Percentiles rank a stretch among this genome's conserved stretches.
These are phyloP conservation scores for Meloidogyne floridensis DNA, from an alignment of 1,140 invertebrate genomes.

Conservation along the genomic window DNA sequence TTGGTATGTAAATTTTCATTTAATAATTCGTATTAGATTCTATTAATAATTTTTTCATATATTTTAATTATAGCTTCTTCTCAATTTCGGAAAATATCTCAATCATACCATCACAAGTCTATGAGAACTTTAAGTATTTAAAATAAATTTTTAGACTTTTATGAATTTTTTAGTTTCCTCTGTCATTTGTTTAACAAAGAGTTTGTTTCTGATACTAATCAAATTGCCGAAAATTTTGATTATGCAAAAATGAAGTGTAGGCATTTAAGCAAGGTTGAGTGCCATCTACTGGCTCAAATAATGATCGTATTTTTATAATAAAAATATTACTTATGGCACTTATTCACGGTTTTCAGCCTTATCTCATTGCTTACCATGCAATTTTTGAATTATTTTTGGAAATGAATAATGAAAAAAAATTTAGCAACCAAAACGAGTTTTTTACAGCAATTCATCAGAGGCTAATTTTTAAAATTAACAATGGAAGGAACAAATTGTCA, in stretches of 20 bases:
- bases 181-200: neutral
- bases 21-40: neutral
- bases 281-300: conserved; percentile 1
- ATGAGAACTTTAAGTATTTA: conserved; percentile 7
- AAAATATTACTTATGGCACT: neutral
- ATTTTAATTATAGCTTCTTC: neutral
- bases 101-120: neutral
- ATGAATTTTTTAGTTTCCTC: neutral
- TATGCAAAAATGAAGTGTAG: neutral
- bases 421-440: neutral
- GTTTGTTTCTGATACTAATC: neutral
- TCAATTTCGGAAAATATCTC: neutral
- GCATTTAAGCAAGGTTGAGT: neutral
- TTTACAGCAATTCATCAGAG: neutral
- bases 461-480: neutral
- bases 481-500: neutral
- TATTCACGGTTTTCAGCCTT: conserved; percentile 15
- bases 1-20: neutral
- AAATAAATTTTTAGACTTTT: neutral
- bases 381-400: conserved; percentile 10
- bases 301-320: neutral
- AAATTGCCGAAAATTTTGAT: neutral
- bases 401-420: neutral
- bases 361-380: conserved; percentile 5
- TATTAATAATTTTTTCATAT: neutral